A percentile compares a stretch with the other conserved stretches of the same genome.
Conservation (phyloP, 1,140 invertebrate genomes). For the Tenebrio molitor region DNA sequence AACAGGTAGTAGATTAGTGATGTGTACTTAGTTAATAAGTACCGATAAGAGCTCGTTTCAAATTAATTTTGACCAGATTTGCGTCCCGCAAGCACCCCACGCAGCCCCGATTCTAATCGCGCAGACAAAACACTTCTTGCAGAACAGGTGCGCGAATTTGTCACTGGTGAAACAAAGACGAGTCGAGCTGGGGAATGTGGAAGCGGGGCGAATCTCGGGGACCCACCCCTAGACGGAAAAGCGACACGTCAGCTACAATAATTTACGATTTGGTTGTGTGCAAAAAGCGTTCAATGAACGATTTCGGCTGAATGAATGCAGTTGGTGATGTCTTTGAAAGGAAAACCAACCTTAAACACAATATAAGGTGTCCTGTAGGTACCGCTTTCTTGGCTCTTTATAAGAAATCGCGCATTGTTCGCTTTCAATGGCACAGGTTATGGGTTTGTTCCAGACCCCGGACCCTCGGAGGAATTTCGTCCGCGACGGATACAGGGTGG, state of each 20-base stretch:
- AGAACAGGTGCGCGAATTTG: too few relatives aligned
- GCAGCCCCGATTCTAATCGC: too few relatives aligned
- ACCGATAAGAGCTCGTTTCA: too few relatives aligned
- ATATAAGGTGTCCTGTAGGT: slow-evolving; percentile 44
- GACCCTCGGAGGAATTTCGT: slow-evolving; percentile 9
- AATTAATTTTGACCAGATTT: too few relatives aligned
- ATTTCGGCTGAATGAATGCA: slow-evolving; percentile 43
- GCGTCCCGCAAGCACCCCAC: too few relatives aligned
- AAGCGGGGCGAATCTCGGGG: background rate
- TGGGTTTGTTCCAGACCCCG: slow-evolving; percentile 24
- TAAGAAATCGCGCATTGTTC: slow-evolving; percentile 45
- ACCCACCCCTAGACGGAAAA: background rate
- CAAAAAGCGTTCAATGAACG: slow-evolving; percentile 39
- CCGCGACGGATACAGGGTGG: background rate
- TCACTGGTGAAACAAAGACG: too few relatives aligned
- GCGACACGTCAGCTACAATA: slow-evolving; percentile 30
- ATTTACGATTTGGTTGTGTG: slow-evolving; percentile 45
- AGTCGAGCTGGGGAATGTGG: too few relatives aligned
- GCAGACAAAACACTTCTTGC: too few relatives aligned
- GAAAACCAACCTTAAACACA: slow-evolving; percentile 30
- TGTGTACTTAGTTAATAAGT: too few relatives aligned
- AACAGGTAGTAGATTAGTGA: too few relatives aligned
- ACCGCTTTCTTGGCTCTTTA: slow-evolving; percentile 43
- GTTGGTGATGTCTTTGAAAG: slow-evolving; percentile 14
- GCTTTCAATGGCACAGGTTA: slow-evolving; percentile 42